Evolutionary conservation across 92 coral and sea anemone species (phyloP).

Genomic region (Meandrina meandrites): DNA sequence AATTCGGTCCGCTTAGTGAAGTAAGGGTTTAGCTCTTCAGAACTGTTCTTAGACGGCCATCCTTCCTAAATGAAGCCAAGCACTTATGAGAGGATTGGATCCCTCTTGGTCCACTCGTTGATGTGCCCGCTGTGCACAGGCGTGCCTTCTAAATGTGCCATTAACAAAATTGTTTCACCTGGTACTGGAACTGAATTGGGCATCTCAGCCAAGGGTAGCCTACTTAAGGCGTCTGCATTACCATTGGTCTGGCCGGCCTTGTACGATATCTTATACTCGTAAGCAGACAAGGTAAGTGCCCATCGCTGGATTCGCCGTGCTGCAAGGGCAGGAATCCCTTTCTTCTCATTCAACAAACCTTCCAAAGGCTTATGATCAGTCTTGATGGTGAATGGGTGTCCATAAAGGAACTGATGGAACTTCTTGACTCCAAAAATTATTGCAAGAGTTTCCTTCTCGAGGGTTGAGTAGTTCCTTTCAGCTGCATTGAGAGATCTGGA

Average conservation of each 20-base stretch:
- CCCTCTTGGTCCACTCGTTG: slow-evolving; percentile 56
- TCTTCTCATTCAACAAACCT: slow-evolving; percentile 41
- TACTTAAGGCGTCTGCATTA: slow-evolving; percentile 63
- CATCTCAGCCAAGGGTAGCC: slow-evolving; percentile 55
- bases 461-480: slow-evolving; percentile 51
- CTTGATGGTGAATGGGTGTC: slow-evolving; percentile 34
- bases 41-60: slow-evolving; percentile 48
- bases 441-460: slow-evolving; percentile 55
- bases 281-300: slow-evolving; percentile 66
- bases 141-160: slow-evolving; percentile 59
- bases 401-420: slow-evolving; percentile 51
- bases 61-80: slow-evolving; percentile 41
- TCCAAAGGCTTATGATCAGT: slow-evolving; percentile 56
- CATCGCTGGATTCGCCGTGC: slow-evolving; percentile 66
- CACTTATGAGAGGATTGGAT: slow-evolving; percentile 60
- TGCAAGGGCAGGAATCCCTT: slow-evolving; percentile 56
- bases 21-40: slow-evolving; percentile 48
- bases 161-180: slow-evolving; percentile 57
- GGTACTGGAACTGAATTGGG: slow-evolving; percentile 43
- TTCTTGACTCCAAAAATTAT: slow-evolving; percentile 49
- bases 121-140: slow-evolving; percentile 57
- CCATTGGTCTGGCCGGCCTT: slow-evolving; percentile 55
- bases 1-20: slow-evolving; percentile 46
- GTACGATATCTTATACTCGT: slow-evolving; percentile 52
- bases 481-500: slow-evolving; percentile 51